phyloP scores from a whole-genome alignment of 2,888 invertebrate genomes.

The Acholoe squamosa region DNA sequence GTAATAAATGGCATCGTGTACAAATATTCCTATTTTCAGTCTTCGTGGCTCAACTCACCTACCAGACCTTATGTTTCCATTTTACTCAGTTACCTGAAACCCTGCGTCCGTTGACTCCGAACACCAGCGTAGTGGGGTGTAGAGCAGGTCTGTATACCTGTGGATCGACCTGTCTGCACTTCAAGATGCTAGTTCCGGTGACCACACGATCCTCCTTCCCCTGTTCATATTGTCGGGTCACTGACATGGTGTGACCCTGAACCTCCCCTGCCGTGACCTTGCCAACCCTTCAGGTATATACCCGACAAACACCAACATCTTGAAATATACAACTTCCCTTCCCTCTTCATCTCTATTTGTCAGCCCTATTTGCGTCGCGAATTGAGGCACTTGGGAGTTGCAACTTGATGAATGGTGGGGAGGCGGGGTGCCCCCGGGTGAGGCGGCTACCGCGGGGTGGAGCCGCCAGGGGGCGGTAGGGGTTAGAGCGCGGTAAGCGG shows the following conservation, averaged over 20 bases:
- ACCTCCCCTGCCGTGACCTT: constrained; percentile 19
- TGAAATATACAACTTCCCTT: constrained; percentile 59
- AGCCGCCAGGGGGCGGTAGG: neutral
- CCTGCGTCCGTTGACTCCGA: too few species aligned
- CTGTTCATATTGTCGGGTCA: constrained; percentile 29
- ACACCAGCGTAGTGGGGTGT: too few species aligned
- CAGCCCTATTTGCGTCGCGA: constrained; percentile 29
- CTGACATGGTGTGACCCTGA: constrained; percentile 35
- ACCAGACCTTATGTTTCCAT: too few species aligned
- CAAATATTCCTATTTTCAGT: too few species aligned
- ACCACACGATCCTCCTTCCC: neutral
- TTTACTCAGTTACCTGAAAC: too few species aligned
- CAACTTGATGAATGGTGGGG: constrained; percentile 45
- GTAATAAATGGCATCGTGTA: too few species aligned
- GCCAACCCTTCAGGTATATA: constrained; percentile 20
- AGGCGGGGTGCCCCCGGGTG: neutral
- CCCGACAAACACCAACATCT: constrained; percentile 58
- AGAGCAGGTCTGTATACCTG: neutral
- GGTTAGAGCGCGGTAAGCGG: neutral
- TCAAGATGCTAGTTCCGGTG: constrained; percentile 30
- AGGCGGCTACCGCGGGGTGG: neutral
- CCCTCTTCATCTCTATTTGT: constrained; percentile 53
- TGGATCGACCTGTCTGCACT: neutral
- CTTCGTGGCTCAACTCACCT: too few species aligned
- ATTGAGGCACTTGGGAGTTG: constrained; percentile 45